Evolutionary conservation across 2,113 vertebrate species (phyloP), one percentile per base, ranked within the genome.

Genomic region (Narcine bancroftii): DNA sequence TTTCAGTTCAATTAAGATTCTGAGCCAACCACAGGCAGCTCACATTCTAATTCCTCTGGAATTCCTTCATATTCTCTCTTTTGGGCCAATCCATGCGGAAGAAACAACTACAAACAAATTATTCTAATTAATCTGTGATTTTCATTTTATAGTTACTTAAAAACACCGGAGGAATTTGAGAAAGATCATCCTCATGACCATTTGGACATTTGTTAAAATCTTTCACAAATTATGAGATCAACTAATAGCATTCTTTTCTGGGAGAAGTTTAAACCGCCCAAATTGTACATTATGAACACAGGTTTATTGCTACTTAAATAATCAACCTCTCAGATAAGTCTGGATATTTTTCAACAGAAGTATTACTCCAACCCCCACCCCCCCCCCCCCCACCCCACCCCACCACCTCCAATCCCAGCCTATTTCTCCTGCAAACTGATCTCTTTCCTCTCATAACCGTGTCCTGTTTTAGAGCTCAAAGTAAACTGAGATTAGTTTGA

Each of bases 131-230:
- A 2, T 19, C 6, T 6, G 5, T 36, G 13, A 17, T 26, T 33
- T 53, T 50, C 50, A 29, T 60, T 87, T 87, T 87, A 87, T 60
- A 63, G n/a, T 75, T 75, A 39, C 56, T 36, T 87, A 66, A 91
- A 39, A 3, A 4, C 15, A 4, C 56, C 21, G 53, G 60, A 36
- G 66, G 21, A 45, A 69, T 7, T 26, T 42, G 39, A 47, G 89
- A 33, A 33, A 39, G 45, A 42, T 4, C 42, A 17, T 5, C 42
- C 65, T 39, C n/a, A 45, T 33, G 42, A 66, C 4, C 5, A 56
- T 65, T 89, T 89, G 65, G 21, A 66, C 42, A 33, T 66, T 39
- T 69, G 65, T 21, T 45, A 13, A 91, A 91, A 69, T 47, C 89
- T 91, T 65, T n/a, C 45, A 47, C 26, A 15, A 45, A 69, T 47